These are phyloP conservation scores for Caenorhabditis auriculariae DNA, from an alignment of 2,888 invertebrate species.

Conservation along the genomic window DNA sequence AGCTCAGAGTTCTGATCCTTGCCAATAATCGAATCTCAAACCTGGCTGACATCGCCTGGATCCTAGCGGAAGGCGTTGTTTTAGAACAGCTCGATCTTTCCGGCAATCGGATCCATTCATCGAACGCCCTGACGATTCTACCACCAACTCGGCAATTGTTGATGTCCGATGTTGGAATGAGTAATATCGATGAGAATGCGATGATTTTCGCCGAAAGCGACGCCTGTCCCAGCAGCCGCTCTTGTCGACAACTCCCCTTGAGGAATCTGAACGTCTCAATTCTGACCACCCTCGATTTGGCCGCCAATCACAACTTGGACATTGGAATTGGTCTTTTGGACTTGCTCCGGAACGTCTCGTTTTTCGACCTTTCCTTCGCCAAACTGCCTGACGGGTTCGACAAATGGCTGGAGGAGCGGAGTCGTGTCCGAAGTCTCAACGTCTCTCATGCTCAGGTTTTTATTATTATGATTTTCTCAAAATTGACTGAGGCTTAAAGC, in stretches of 20 bases:
- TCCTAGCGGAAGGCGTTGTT: constrained; percentile 38
- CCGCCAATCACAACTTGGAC: constrained; percentile 36
- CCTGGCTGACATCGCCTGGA: constrained; percentile 40
- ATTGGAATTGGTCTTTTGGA: constrained; percentile 35
- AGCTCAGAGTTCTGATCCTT: constrained; percentile 41
- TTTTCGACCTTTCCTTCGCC: constrained; percentile 28
- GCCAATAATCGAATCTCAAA: constrained; percentile 47
- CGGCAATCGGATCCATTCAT: constrained; percentile 45
- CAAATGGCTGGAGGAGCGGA: constrained; percentile 36
- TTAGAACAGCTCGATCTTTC: constrained; percentile 48
- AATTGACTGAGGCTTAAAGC: neutral
- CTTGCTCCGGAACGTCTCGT: constrained; percentile 29
- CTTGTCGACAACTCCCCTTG: constrained; percentile 17
- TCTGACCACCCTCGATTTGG: constrained; percentile 44
- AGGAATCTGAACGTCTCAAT: constrained; percentile 20
- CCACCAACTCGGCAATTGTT: constrained; percentile 48
- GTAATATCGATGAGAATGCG: constrained; percentile 35
- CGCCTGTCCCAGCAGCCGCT: neutral
- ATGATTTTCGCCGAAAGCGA: constrained; percentile 36
- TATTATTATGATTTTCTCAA: neutral
- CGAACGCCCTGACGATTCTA: constrained; percentile 28
- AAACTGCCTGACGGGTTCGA: constrained; percentile 27
- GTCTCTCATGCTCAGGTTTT: constrained; percentile 34
- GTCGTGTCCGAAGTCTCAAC: constrained; percentile 31
- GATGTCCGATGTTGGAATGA: constrained; percentile 39